These are phyloP conservation scores for Nannobrachium achirus DNA, from an alignment of 2,113 vertebrate genomes.

Conservation along the genomic window DNA sequence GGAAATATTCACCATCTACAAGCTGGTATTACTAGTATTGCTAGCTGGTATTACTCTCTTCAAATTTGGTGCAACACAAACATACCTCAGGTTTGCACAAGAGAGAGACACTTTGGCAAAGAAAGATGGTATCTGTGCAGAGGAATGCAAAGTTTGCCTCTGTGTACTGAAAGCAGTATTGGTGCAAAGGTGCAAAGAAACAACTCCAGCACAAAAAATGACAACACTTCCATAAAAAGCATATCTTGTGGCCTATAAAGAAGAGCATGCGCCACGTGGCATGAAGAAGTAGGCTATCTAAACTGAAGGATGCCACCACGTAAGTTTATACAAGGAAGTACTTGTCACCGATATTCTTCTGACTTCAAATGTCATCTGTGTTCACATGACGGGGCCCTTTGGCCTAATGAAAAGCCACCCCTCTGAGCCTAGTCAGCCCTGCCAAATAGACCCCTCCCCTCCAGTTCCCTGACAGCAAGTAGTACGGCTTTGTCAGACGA, in stretches of 20 bases:
- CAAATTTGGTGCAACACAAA: slow-evolving; percentile 4
- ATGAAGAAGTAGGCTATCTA: slow-evolving; percentile 29
- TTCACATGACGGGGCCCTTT: slow-evolving; percentile 7
- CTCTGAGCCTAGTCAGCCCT: not conserved
- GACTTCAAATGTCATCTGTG: slow-evolving; percentile 6
- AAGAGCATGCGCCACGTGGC: not conserved
- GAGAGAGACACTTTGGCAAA: not conserved
- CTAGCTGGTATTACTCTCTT: not conserved
- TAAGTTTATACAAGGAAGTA: slow-evolving; percentile 11
- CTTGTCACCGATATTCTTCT: slow-evolving; percentile 9
- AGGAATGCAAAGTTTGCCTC: not conserved
- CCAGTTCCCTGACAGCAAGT: not conserved
- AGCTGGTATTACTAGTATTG: too few relatives aligned
- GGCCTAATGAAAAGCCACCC: not conserved
- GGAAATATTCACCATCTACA: not conserved
- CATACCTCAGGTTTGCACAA: slow-evolving; percentile 18
- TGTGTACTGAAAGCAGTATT: not conserved
- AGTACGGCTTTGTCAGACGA: not conserved
- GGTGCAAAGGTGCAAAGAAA: not conserved
- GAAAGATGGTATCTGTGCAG: slow-evolving; percentile 24
- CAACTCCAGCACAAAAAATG: not conserved
- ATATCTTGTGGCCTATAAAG: slow-evolving; percentile 18
- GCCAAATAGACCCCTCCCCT: not conserved
- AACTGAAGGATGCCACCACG: not conserved
- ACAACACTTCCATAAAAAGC: slow-evolving; percentile 27